Evolutionary conservation across 2,113 vertebrate genomes (phyloP), one percentile per base, ranked within the genome.

Genomic region (Percopsis transmontana): DNA sequence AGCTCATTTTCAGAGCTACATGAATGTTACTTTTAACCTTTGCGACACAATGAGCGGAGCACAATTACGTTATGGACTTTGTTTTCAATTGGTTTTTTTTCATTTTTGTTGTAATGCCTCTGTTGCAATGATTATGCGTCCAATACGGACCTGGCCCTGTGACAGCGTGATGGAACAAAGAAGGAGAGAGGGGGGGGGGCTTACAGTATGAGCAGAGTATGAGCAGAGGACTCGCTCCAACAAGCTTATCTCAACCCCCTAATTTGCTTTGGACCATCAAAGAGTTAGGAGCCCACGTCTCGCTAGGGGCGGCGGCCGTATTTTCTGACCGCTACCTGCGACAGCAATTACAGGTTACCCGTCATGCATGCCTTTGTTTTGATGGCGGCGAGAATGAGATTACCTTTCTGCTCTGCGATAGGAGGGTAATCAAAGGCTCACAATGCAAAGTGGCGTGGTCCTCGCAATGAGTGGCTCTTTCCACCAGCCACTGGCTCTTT

Each of bases 311-410:
- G 76, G 79, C 71, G 27, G 63, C 74, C 63, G 77, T 85, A 75
- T 89, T 87, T 85, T 89, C 84, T 86, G 88, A 89, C 80, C 85
- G 80, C 83, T 84, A 88, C 84, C 83, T 83, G 77, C 87, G 86
- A 89, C 85, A 72, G 84, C 88, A 89, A 90, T 91, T 91, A 85
- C 80, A 81, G 79, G 76, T 83, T 85, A 69, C 73, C 62, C 83
- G 80, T 89, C 83, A 85, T 83, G 75, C 56, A 16, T 62, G 76
- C 69, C 77, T 84, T 88, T 89, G 83, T 88, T 88, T 88, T 79
- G 77, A 74, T 80, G 76, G 71, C 81, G 76, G 82, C 58, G 84
- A 64, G 73, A 87, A 79, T 62, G 23, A 82, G 85, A 90, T 88
- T 87, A 87, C 74, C 67, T 81, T 79, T 74, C 62, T 59, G 52